Conservation (phyloP, 2,888 invertebrate genomes). For the Erebia aethiops region DNA sequence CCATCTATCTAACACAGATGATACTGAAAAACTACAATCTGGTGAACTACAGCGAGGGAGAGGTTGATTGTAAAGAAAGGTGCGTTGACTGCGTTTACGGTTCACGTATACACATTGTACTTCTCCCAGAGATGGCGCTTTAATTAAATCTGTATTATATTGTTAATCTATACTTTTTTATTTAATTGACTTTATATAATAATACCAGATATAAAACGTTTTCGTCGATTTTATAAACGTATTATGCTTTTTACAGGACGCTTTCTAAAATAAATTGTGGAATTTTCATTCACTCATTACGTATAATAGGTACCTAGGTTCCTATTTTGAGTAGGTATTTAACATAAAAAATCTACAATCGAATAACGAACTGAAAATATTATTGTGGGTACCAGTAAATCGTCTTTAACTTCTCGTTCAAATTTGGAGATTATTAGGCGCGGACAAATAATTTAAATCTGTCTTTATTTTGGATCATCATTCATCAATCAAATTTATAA, state of each 20-base stretch:
- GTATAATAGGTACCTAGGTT: too few relatives aligned
- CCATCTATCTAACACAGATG: neutral
- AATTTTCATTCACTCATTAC: neutral
- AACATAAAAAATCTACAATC: too few relatives aligned
- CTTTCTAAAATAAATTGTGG: neutral
- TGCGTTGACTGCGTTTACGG: neutral
- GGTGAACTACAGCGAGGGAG: neutral
- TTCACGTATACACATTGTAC: neutral
- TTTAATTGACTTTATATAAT: too few relatives aligned
- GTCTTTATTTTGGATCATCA: too few relatives aligned
- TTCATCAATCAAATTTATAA: too few relatives aligned
- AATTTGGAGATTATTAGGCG: too few relatives aligned
- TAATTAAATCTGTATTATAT: neutral
- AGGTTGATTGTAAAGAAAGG: neutral
- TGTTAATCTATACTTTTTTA: neutral
- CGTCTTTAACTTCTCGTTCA: too few relatives aligned
- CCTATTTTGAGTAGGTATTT: too few relatives aligned
- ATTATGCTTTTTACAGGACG: neutral
- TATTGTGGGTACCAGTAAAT: too few relatives aligned
- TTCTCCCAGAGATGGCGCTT: conserved; percentile 1
- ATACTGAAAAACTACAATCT: neutral
- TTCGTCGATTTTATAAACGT: neutral
- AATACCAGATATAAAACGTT: neutral
- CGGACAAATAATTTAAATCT: too few relatives aligned
- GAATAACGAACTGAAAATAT: too few relatives aligned